phyloP scores from a whole-genome alignment of 1,140 invertebrate genomes.

The Oppia nitens region DNA sequence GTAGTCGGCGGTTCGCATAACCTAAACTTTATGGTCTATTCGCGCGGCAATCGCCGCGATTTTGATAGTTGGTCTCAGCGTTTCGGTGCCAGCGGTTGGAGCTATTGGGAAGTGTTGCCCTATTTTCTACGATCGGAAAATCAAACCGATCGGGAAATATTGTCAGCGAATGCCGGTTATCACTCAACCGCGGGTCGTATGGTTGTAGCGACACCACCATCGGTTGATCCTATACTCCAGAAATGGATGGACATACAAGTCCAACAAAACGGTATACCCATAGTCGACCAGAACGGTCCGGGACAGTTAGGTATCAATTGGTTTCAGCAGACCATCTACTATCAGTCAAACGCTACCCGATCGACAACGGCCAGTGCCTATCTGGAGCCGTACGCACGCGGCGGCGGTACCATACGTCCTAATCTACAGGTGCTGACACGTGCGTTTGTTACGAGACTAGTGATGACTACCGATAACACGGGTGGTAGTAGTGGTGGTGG shows the following conservation, averaged over 20 bases:
- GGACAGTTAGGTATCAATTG: slow-evolving; percentile 41
- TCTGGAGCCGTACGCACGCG: slow-evolving; percentile 57
- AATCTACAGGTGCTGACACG: slow-evolving; percentile 73
- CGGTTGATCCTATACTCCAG: slow-evolving; percentile 46
- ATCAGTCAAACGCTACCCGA: slow-evolving; percentile 60
- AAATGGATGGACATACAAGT: slow-evolving; percentile 57
- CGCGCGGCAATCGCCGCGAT: slow-evolving; percentile 62
- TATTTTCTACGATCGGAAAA: slow-evolving; percentile 40
- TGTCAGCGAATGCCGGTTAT: slow-evolving; percentile 35
- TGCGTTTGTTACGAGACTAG: slow-evolving; percentile 56
- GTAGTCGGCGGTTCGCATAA: slow-evolving; percentile 46
- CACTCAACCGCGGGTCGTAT: slow-evolving; percentile 58
- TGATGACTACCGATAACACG: slow-evolving; percentile 65
- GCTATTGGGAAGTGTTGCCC: slow-evolving; percentile 55
- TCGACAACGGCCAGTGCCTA: slow-evolving; percentile 82
- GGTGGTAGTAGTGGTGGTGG: slow-evolving; percentile 62
- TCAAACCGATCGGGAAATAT: slow-evolving; percentile 8
- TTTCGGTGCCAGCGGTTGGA: slow-evolving; percentile 66
- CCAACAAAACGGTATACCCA: slow-evolving; percentile 55
- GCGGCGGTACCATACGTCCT: slow-evolving; percentile 53
- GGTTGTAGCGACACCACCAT: slow-evolving; percentile 63
- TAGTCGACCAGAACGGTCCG: slow-evolving; percentile 60
- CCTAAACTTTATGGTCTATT: slow-evolving; percentile 73
- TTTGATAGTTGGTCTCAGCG: slow-evolving; percentile 64
- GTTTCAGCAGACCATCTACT: slow-evolving; percentile 62